phyloP scores from a whole-genome alignment of 2,797 vertebrate genomes.

The Clarias fuscus region DNA sequence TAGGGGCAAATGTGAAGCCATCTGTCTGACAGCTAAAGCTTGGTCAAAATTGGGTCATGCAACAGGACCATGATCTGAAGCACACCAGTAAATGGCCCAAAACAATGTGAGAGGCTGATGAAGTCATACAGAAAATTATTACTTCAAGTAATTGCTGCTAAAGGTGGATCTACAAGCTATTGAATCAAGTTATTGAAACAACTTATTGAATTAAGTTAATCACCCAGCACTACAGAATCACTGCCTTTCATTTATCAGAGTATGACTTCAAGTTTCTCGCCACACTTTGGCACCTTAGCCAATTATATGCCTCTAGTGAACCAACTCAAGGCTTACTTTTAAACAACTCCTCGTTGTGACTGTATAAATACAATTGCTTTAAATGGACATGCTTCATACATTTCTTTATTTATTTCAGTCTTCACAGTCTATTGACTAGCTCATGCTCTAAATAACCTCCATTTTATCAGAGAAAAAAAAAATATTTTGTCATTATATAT shows the following conservation, averaged over 20 bases:
- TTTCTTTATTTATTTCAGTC: not conserved
- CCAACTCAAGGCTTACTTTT: not conserved
- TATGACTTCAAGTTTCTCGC: not conserved
- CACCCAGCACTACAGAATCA: not conserved
- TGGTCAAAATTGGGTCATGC: too few relatives aligned
- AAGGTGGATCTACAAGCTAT: too few relatives aligned
- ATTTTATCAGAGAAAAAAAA: not conserved
- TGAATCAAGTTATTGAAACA: not conserved
- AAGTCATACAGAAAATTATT: too few relatives aligned
- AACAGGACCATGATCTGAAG: too few relatives aligned
- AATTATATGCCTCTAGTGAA: not conserved
- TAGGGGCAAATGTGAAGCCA: too few relatives aligned
- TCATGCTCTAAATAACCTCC: not conserved
- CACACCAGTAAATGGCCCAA: too few relatives aligned
- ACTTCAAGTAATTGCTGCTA: too few relatives aligned
- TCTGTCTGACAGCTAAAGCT: too few relatives aligned
- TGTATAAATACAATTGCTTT: not conserved
- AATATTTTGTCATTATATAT: not conserved
- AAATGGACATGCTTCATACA: not conserved
- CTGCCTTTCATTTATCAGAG: slow-evolving; percentile 3
- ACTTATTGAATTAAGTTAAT: not conserved
- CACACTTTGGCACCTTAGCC: not conserved
- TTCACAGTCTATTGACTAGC: not conserved
- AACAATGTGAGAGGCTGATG: too few relatives aligned
- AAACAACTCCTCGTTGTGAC: not conserved